Evolutionary conservation across 1,140 invertebrate genomes (phyloP).

Genomic region (Chelonus insularis): DNA sequence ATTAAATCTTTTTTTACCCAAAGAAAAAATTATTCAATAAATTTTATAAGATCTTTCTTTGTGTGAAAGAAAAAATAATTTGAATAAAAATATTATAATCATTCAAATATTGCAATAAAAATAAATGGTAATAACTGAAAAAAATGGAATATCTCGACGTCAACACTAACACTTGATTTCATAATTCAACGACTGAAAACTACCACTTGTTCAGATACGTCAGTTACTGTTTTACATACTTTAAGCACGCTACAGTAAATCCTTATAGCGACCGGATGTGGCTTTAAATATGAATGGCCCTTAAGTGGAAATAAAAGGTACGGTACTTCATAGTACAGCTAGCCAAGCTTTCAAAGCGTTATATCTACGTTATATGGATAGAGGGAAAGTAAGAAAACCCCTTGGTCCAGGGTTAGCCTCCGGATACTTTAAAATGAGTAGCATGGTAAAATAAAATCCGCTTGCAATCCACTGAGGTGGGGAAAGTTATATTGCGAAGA

Average conservation of each 20-base stretch:
- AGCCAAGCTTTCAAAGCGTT: neutral
- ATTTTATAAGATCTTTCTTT: no score
- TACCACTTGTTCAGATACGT: constrained; percentile 2
- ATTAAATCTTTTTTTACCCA: no score
- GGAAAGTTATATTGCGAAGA: constrained; percentile 5
- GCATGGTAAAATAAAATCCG: constrained; percentile 44
- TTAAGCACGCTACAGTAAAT: constrained; percentile 34
- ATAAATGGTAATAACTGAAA: no score
- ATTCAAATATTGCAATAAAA: no score
- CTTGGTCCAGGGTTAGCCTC: constrained; percentile 29
- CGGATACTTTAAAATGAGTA: constrained; percentile 27
- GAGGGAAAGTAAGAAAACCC: constrained; percentile 5
- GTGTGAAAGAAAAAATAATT: no score
- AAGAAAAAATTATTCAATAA: no score
- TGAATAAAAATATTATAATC: no score
- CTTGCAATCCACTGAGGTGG: constrained; percentile 23
- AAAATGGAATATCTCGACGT: neutral
- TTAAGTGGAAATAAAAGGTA: constrained; percentile 49
- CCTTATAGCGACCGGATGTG: constrained; percentile 36
- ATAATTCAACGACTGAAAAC: constrained; percentile 12
- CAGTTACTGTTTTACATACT: constrained; percentile 29
- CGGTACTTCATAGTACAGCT: constrained; percentile 7
- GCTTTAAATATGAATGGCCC: constrained; percentile 50
- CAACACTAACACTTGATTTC: constrained; percentile 16
- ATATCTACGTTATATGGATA: constrained; percentile 18